A percentile compares a stretch with the other conserved stretches of the same genome.
Conservation (phyloP, 2,888 invertebrate genomes). For the Clistopyga incitator region DNA sequence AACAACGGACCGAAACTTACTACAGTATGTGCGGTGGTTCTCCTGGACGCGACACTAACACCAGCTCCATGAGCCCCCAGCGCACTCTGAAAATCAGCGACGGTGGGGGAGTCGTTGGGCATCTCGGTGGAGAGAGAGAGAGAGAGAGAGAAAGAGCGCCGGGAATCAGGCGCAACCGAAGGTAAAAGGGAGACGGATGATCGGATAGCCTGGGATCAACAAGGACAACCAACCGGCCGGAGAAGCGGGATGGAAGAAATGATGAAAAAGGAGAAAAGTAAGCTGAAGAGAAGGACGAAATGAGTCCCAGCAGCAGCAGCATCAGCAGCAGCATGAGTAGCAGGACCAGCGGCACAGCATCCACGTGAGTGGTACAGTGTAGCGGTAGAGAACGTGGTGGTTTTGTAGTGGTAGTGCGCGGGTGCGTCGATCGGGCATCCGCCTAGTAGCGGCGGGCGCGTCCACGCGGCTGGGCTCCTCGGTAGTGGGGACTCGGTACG, state of each 20-base stretch:
- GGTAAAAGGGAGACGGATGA: conserved; percentile 63
- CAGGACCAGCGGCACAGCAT: conserved; percentile 35
- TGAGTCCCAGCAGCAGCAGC: conserved; percentile 40
- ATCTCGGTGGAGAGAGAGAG: conserved; percentile 61
- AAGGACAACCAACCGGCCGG: conserved; percentile 32
- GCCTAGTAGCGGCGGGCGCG: conserved; percentile 75
- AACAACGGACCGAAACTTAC: conserved; percentile 73
- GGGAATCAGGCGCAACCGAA: conserved; percentile 56
- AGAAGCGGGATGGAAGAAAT: conserved; percentile 66
- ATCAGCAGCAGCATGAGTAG: conserved; percentile 36
- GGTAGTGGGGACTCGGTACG: conserved; percentile 72
- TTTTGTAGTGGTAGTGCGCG: conserved; percentile 40
- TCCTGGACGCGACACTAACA: conserved; percentile 45
- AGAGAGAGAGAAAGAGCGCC: too few relatives aligned
- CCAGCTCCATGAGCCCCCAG: conserved; percentile 22
- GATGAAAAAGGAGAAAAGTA: conserved; percentile 63
- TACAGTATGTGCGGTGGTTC: conserved; percentile 69
- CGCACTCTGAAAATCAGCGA: conserved; percentile 26
- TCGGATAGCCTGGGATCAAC: conserved; percentile 67
- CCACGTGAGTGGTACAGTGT: conserved; percentile 20
- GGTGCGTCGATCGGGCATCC: conserved; percentile 69
- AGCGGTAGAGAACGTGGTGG: neutral
- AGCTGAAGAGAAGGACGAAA: conserved; percentile 50
- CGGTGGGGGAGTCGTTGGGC: conserved; percentile 80
- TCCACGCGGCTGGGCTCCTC: conserved; percentile 85